phyloP scores from a whole-genome alignment of 2,797 vertebrate species.

The Varecia variegata region DNA sequence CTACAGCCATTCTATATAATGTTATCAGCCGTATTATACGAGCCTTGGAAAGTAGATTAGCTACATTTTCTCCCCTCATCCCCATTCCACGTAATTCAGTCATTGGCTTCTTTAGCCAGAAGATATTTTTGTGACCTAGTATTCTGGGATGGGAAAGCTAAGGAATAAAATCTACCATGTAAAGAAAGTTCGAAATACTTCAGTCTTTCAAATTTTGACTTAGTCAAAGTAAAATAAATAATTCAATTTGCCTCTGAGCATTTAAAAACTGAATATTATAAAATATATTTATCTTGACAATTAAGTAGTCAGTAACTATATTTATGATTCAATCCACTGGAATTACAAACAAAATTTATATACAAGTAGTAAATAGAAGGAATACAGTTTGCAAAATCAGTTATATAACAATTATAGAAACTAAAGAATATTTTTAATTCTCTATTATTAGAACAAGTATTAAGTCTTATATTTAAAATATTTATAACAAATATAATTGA shows the following conservation, averaged over 20 bases:
- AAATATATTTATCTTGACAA: constrained; percentile 17
- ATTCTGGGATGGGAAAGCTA: neutral
- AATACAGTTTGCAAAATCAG: constrained; percentile 4
- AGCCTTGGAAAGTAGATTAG: neutral
- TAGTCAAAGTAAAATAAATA: constrained; percentile 37
- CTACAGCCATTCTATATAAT: neutral
- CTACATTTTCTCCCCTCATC: neutral
- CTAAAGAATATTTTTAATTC: neutral
- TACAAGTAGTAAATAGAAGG: neutral
- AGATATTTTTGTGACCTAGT: neutral
- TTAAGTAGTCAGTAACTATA: neutral
- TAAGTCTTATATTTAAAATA: neutral
- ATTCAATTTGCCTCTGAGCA: constrained; percentile 6
- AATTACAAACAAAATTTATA: constrained; percentile 16
- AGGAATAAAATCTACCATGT: constrained; percentile 19
- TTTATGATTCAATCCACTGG: neutral
- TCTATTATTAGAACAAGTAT: neutral
- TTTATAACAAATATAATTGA: neutral
- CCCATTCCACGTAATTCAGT: neutral
- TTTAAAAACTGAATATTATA: constrained; percentile 20
- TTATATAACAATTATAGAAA: neutral
- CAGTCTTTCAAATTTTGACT: neutral
- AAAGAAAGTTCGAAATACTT: neutral
- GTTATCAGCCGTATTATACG: neutral
- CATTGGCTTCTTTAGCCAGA: neutral